Evolutionary conservation across 2,888 invertebrate species (phyloP).

Genomic region (Heteromyza rotundicornis): DNA sequence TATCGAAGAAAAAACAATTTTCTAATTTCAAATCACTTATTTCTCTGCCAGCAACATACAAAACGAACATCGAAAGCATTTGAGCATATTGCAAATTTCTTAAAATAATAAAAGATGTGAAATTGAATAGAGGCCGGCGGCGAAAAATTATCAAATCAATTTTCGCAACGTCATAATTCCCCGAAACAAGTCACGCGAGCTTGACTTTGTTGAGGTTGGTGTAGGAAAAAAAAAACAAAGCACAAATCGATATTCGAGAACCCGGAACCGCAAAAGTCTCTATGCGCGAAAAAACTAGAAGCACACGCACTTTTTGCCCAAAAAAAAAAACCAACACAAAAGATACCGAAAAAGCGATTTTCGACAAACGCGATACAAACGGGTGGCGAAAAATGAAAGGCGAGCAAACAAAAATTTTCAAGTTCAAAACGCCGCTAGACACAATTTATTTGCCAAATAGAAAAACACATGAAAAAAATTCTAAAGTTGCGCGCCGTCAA

Average conservation of each 20-base stretch:
- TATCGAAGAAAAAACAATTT: no score
- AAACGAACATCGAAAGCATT: no score
- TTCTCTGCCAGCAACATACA: no score
- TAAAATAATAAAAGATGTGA: no score
- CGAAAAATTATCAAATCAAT: no score
- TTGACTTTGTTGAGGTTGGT: no score
- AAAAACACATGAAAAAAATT: background rate
- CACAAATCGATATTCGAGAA: background rate
- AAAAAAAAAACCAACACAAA: slow-evolving; percentile 25
- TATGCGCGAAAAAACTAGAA: slow-evolving; percentile 10
- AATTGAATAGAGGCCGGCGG: no score
- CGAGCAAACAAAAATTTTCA: slow-evolving; percentile 43
- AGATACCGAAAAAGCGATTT: slow-evolving; percentile 15
- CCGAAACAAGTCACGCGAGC: no score
- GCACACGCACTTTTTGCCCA: slow-evolving; percentile 12
- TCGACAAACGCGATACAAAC: slow-evolving; percentile 21
- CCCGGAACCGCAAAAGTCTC: background rate
- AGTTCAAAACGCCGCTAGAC: slow-evolving; percentile 49
- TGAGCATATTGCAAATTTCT: no score
- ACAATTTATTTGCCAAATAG: background rate
- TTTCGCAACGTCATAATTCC: no score
- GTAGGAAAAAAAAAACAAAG: no score
- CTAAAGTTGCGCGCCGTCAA: slow-evolving; percentile 1
- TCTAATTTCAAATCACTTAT: no score
- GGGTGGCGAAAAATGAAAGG: slow-evolving; percentile 29